Percentiles rank a stretch among this genome's conserved stretches.
These are phyloP conservation scores for Trissoscelio sp. DNA, from an alignment of 2,888 invertebrate genomes.

Conservation along the genomic window DNA sequence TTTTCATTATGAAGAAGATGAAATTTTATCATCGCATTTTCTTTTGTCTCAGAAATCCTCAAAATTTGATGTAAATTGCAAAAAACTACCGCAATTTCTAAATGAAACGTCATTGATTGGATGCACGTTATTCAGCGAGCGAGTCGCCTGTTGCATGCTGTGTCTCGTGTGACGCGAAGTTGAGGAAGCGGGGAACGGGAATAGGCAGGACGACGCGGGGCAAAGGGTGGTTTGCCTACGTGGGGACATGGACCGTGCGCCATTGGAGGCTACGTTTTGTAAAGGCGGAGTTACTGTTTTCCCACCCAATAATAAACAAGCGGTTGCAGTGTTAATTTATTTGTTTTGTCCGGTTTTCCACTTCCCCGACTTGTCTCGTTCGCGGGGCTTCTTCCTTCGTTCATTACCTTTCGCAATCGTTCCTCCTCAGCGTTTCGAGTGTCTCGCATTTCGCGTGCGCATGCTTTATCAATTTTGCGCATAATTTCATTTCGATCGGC, in stretches of 20 bases:
- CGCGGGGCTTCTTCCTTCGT: slow-evolving; percentile 41
- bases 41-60: too few species aligned
- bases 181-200: slow-evolving; percentile 57
- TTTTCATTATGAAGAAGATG: too few species aligned
- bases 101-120: slow-evolving; percentile 40
- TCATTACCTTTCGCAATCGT: slow-evolving; percentile 43
- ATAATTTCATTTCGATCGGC: slow-evolving; percentile 60
- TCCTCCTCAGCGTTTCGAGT: slow-evolving; percentile 21
- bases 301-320: slow-evolving; percentile 83
- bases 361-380: slow-evolving; percentile 42
- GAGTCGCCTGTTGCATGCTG: slow-evolving; percentile 82
- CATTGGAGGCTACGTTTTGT: slow-evolving; percentile 81
- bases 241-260: slow-evolving; percentile 74
- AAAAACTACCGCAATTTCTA: slow-evolving; percentile 20
- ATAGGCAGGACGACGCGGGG: slow-evolving; percentile 71
- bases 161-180: slow-evolving; percentile 75
- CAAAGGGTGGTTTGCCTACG: slow-evolving; percentile 72
- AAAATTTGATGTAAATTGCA: background rate
- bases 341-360: slow-evolving; percentile 76
- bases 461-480: slow-evolving; percentile 62
- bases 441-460: slow-evolving; percentile 42
- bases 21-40: too few species aligned
- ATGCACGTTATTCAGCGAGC: slow-evolving; percentile 41
- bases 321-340: slow-evolving; percentile 81
- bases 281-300: slow-evolving; percentile 81